A percentile compares a stretch with the other conserved stretches of the same genome.
phyloP scores from a whole-genome alignment of 2,113 vertebrate genomes.

The Actenoides hombroni region DNA sequence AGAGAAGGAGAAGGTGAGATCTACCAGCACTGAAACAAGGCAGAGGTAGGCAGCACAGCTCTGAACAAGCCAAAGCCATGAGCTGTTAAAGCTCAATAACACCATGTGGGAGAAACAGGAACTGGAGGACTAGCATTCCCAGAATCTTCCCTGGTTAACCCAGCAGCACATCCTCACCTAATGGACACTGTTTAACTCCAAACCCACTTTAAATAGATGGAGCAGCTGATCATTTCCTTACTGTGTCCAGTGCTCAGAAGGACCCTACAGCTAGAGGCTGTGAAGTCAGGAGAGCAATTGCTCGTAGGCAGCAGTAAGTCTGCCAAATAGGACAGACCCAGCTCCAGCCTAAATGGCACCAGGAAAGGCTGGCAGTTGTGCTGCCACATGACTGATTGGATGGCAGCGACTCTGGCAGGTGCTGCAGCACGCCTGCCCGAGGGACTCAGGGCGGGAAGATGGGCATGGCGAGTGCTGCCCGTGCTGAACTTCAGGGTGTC shows the following conservation, averaged over 20 bases:
- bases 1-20: neutral
- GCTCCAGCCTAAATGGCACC: neutral
- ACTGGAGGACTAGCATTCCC: neutral
- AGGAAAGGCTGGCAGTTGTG: neutral
- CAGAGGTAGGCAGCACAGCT: neutral
- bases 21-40: neutral
- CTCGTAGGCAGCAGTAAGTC: neutral
- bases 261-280: neutral
- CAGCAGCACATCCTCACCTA: neutral
- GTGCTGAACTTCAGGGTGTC: neutral
- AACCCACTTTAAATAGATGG: neutral
- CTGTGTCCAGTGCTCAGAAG: neutral
- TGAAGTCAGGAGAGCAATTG: neutral
- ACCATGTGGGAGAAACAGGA: neutral
- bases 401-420: neutral
- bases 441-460: neutral
- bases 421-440: accelerated
- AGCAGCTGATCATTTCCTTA: neutral
- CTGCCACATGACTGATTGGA: neutral
- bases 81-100: neutral
- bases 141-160: neutral
- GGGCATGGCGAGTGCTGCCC: neutral
- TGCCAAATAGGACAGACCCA: neutral
- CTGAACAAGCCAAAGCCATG: neutral
- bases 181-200: neutral